Conservation (phyloP, 2,797 vertebrate genomes). For the Siniperca scherzeri region DNA sequence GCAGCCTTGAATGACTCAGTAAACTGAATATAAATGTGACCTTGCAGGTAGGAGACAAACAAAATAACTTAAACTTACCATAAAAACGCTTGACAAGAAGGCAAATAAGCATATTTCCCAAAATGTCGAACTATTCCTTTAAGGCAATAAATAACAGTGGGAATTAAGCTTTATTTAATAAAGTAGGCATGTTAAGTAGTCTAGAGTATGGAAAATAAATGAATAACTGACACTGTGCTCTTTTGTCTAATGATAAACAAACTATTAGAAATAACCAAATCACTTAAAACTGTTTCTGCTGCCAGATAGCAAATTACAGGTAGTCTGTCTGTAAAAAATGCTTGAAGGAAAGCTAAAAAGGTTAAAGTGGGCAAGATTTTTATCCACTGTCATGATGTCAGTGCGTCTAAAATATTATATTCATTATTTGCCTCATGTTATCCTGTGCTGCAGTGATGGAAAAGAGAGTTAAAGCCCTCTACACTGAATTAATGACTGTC, state of each 20-base stretch:
- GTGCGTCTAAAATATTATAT: not conserved
- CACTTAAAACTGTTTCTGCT: not conserved
- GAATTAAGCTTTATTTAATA: not conserved
- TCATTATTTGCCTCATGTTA: not conserved
- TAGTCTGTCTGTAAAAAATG: not conserved
- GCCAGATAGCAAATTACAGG: not conserved
- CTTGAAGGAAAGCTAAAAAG: not conserved
- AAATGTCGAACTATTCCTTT: slow-evolving; percentile 2
- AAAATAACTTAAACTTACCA: not conserved
- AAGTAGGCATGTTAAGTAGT: not conserved
- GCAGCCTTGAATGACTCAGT: not conserved
- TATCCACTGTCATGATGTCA: not conserved
- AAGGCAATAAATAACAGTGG: slow-evolving; percentile 16
- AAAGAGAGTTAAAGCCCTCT: not conserved
- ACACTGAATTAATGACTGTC: slow-evolving; percentile 3
- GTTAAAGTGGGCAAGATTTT: not conserved
- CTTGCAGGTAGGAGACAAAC: not conserved
- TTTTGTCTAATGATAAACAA: slow-evolving; percentile 1
- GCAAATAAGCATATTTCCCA: not conserved
- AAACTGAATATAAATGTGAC: slow-evolving; percentile 7
- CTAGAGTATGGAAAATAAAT: not conserved
- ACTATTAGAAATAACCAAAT: not conserved
- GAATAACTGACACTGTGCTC: not conserved
- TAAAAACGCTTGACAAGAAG: not conserved
- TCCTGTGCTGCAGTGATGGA: not conserved